Base-by-base conservation (phyloP, 2,888 invertebrate species). In the Heliconius cydno region DNA sequence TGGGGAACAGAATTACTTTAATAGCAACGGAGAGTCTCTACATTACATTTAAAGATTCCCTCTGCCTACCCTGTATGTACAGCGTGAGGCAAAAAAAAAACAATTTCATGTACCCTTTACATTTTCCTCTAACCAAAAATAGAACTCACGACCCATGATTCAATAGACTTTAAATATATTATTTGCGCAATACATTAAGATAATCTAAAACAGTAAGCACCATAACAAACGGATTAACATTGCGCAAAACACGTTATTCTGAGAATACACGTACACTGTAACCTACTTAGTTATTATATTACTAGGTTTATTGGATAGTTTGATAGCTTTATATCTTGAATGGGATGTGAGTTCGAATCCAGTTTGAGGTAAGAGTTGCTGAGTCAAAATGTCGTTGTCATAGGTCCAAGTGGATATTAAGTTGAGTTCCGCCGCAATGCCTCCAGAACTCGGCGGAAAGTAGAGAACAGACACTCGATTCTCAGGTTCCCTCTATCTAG, bases 131-230 rank as follows among this genome's bases (percentile, higher is more conserved):
- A 41, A 70, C 57, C 57, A 57, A 34, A 38, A 73, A 73, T 73
- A 34, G 38, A 60, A 73, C 9, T 25, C 34, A n/a, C 60, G 22
- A 60, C 73, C 38, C 10, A 60, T 30, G 57, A 73, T 57, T 73
- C 60, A 60, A 38, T 60, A 38, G 60, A 38, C 60, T 25, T 34
- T 60, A 38, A 73, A 30, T 15, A 38, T 57, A 34, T 34, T 38
- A 60, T 60, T 65, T 75, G 63, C 65, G 41, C 25, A 65, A 65
- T 75, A 75, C 75, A 75, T 75, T 65, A 75, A 75, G 65, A 75
- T 75, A 75, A 75, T 28, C 12, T 15, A 38, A 65, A 75, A 19
- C 63, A 75, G 75, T 65, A 75, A 75, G 22, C 46, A 15, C 65
- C 38, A 38, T 75, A 65, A 75, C 38, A 75, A 46, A 65, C 65